These are phyloP conservation scores for Natrix natrix DNA, from an alignment of 2,797 vertebrate species.

Conservation along the genomic window DNA sequence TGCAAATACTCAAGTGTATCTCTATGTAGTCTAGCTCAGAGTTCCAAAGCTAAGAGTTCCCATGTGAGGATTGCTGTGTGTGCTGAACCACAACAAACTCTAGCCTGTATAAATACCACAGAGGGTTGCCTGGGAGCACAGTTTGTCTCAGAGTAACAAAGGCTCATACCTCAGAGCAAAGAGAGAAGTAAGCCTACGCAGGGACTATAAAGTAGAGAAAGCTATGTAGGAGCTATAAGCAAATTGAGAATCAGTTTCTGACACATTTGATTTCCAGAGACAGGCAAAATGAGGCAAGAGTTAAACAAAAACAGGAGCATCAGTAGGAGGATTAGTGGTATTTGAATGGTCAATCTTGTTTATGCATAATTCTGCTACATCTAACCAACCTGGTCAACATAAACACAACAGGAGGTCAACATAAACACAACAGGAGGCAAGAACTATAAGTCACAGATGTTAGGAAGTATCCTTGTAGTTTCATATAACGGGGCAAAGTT, in stretches of 20 bases:
- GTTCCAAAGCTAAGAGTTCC: neutral
- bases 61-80: neutral
- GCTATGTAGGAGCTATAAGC: conserved; percentile 2
- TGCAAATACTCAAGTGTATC: neutral
- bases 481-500: neutral
- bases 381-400: neutral
- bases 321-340: neutral
- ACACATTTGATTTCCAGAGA: neutral
- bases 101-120: neutral
- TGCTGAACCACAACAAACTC: neutral
- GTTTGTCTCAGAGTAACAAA: neutral
- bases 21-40: neutral
- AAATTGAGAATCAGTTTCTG: neutral
- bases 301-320: neutral
- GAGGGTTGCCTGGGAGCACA: neutral
- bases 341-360: neutral
- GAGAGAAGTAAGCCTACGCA: conserved; percentile 1
- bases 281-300: neutral
- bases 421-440: neutral
- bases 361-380: neutral
- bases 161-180: neutral
- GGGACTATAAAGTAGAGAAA: neutral
- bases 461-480: neutral
- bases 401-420: neutral
- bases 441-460: neutral